Conservation (phyloP, 2,113 vertebrate genomes). For the Psilopsiagon aurifrons region DNA sequence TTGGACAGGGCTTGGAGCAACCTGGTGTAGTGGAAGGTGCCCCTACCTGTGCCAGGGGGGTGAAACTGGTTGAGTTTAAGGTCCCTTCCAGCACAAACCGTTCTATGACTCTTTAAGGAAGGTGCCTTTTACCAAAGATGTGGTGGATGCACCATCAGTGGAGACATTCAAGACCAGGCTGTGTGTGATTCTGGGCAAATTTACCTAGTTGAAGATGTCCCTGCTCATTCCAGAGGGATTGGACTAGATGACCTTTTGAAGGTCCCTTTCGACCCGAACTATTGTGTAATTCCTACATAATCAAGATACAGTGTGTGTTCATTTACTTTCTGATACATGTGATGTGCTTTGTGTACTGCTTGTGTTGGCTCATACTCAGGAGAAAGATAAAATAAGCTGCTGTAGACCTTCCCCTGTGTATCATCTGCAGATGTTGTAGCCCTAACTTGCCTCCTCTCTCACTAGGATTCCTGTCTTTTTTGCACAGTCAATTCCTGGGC, state of each 20-base stretch:
- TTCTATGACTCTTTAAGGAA: not conserved
- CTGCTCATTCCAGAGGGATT: not conserved
- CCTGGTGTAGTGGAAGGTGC: not conserved
- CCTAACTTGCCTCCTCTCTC: not conserved
- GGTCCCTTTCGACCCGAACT: not conserved
- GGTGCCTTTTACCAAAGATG: not conserved
- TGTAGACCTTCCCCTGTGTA: not conserved
- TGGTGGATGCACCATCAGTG: not conserved
- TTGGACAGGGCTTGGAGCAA: not conserved
- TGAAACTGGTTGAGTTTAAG: not conserved
- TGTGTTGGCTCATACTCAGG: not conserved
- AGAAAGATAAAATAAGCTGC: not conserved
- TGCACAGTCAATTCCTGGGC: rapidly evolving
- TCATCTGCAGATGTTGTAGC: not conserved
- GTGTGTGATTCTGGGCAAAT: not conserved
- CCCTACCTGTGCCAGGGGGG: not conserved
- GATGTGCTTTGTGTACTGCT: not conserved
- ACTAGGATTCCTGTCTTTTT: not conserved
- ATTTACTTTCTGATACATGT: rapidly evolving
- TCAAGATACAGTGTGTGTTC: rapidly evolving
- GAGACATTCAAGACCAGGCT: not conserved
- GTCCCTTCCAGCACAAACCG: not conserved
- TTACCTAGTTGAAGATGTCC: not conserved
- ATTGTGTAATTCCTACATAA: not conserved
- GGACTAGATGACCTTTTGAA: not conserved